These are phyloP conservation scores for Phasia obesa DNA, from an alignment of 2,888 invertebrate species.

Conservation along the genomic window DNA sequence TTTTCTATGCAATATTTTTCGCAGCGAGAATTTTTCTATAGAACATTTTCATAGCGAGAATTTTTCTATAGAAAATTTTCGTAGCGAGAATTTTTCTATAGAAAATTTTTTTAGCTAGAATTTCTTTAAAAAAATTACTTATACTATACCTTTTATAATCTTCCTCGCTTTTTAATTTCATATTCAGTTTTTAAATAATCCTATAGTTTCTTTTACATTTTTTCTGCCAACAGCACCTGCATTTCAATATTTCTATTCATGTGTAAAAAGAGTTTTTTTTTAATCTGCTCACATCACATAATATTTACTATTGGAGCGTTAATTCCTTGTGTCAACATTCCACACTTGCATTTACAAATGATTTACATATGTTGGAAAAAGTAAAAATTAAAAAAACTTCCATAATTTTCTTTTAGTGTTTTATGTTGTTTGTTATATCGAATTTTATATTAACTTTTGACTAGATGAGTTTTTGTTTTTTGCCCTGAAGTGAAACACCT, in stretches of 20 bases:
- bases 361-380: constrained; percentile 49
- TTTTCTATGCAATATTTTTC: neutral
- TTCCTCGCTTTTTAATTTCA: neutral
- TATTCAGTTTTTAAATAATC: neutral
- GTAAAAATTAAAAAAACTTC: constrained; percentile 22
- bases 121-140: neutral
- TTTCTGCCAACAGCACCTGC: neutral
- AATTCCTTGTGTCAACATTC: constrained; percentile 48
- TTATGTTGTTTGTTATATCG: constrained; percentile 9
- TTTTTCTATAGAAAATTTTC: neutral
- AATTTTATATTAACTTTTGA: constrained; percentile 44
- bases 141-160: neutral
- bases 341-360: constrained; percentile 59
- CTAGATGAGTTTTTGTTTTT: constrained; percentile 49
- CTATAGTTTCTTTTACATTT: neutral
- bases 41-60: too few species aligned
- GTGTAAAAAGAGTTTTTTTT: constrained; percentile 42
- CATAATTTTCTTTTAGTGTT: constrained; percentile 33
- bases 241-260: constrained; percentile 13
- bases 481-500: constrained; percentile 28
- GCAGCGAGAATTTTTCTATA: neutral
- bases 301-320: constrained; percentile 54
- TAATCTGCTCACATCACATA: constrained; percentile 2
- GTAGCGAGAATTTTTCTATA: neutral
- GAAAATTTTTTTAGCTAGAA: neutral